Evolutionary conservation across 2,113 vertebrate species (phyloP).

Genomic region (Crotalus horridus): DNA sequence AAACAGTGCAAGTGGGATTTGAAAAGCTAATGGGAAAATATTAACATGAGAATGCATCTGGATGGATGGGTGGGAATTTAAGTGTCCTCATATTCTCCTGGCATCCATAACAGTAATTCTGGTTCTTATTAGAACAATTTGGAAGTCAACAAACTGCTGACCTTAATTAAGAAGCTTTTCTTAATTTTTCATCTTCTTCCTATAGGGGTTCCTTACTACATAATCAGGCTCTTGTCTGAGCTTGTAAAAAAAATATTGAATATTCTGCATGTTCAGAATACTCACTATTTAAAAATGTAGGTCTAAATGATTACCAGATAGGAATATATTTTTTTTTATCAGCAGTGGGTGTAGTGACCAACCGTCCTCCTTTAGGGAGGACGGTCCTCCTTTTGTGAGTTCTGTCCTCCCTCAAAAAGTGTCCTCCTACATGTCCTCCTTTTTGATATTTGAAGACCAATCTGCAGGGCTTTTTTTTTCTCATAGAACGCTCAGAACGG

Average conservation of each 20-base stretch:
- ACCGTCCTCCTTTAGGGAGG: too few species aligned
- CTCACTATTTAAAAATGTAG: neutral
- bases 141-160: constrained; percentile 47
- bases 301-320: neutral
- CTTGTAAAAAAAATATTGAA: neutral
- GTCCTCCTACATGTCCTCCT: too few species aligned
- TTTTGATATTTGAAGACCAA: too few species aligned
- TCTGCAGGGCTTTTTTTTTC: too few species aligned
- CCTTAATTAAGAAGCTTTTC: constrained; percentile 51
- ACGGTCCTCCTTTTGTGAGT: too few species aligned
- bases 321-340: neutral
- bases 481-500: too few species aligned
- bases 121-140: constrained; percentile 55
- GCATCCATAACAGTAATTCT: constrained; percentile 50
- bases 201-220: constrained; percentile 7
- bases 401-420: too few species aligned
- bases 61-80: constrained; percentile 37
- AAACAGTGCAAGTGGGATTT: constrained; percentile 43
- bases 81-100: constrained; percentile 45
- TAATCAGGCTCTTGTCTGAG: constrained; percentile 24
- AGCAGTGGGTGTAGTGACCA: neutral
- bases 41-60: constrained; percentile 45
- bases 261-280: neutral
- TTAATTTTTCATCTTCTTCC: constrained; percentile 27
- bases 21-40: constrained; percentile 36